These are phyloP conservation scores for Coptodon bakossiorum DNA, from an alignment of 2,113 vertebrate genomes.

Conservation along the genomic window DNA sequence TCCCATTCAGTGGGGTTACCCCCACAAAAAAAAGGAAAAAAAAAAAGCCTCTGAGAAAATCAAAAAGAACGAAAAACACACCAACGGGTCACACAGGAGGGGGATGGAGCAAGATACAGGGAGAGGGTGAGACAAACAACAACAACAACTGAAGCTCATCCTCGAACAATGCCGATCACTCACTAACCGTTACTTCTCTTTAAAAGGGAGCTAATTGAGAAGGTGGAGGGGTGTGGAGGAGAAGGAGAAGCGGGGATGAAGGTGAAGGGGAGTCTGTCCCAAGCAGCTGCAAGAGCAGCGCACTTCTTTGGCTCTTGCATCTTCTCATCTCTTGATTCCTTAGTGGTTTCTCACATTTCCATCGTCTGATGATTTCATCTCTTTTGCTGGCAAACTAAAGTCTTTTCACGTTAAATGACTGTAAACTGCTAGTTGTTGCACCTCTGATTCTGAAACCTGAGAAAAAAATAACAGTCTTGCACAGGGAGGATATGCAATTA, in stretches of 20 bases:
- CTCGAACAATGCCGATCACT: slow-evolving; percentile 47
- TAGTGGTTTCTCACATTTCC: neutral
- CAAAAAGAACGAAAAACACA: slow-evolving; percentile 57
- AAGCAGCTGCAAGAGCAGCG: slow-evolving; percentile 31
- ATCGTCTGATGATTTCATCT: neutral
- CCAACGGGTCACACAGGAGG: slow-evolving; percentile 25
- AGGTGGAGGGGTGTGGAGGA: slow-evolving; percentile 33
- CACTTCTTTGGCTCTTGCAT: neutral
- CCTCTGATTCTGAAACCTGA: neutral
- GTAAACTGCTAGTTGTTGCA: neutral
- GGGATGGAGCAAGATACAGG: slow-evolving; percentile 15
- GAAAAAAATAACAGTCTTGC: neutral
- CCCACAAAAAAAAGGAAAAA: slow-evolving; percentile 47
- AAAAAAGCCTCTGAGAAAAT: slow-evolving; percentile 65
- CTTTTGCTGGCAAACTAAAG: neutral
- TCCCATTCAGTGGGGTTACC: slow-evolving; percentile 63
- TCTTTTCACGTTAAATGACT: neutral
- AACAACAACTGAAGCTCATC: slow-evolving; percentile 61
- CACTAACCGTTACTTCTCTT: slow-evolving; percentile 52
- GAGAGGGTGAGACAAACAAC: slow-evolving; percentile 50
- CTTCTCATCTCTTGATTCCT: slow-evolving; percentile 2
- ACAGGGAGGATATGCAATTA: neutral
- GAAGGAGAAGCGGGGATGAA: slow-evolving; percentile 10
- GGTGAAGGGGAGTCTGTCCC: slow-evolving; percentile 16
- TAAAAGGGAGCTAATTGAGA: slow-evolving; percentile 54